These are phyloP conservation scores for Endotricha flammealis DNA, from an alignment of 2,888 invertebrate genomes.

Conservation along the genomic window DNA sequence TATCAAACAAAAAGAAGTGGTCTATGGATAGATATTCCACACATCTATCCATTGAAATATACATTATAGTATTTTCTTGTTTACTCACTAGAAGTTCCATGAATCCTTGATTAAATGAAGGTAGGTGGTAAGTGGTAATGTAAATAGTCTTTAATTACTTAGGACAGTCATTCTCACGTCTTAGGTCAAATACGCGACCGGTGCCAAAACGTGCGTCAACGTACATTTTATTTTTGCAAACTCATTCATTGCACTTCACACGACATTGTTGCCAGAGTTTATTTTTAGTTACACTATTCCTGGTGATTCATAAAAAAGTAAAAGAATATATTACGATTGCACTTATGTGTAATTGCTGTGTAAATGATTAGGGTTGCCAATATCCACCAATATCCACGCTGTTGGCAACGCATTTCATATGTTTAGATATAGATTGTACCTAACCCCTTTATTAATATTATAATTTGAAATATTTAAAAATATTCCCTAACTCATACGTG, in stretches of 20 bases:
- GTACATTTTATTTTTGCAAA: slow-evolving; percentile 9
- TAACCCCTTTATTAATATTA: too few species aligned
- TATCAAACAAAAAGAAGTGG: too few species aligned
- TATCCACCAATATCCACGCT: too few species aligned
- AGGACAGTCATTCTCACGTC: slow-evolving; percentile 1
- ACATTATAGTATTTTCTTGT: too few species aligned
- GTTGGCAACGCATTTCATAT: too few species aligned
- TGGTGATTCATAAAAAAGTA: slow-evolving; percentile 35
- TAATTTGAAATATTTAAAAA: too few species aligned
- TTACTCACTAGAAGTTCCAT: too few species aligned
- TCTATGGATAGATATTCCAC: too few species aligned
- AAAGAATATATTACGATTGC: slow-evolving; percentile 31
- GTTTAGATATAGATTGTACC: too few species aligned
- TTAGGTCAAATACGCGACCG: slow-evolving; percentile 2
- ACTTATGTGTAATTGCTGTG: slow-evolving; percentile 32
- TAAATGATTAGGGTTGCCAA: slow-evolving; percentile 14
- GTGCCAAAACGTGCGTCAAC: slow-evolving; percentile 17
- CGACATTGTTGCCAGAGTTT: slow-evolving; percentile 22
- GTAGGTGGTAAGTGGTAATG: not conserved
- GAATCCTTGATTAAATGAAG: too few species aligned
- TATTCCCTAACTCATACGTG: too few species aligned
- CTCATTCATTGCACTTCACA: slow-evolving; percentile 20
- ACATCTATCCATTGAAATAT: too few species aligned
- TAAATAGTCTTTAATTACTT: not conserved
- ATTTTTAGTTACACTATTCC: slow-evolving; percentile 38